phyloP scores from a whole-genome alignment of 2,888 invertebrate species.

The Leptinotarsa peninsularis region DNA sequence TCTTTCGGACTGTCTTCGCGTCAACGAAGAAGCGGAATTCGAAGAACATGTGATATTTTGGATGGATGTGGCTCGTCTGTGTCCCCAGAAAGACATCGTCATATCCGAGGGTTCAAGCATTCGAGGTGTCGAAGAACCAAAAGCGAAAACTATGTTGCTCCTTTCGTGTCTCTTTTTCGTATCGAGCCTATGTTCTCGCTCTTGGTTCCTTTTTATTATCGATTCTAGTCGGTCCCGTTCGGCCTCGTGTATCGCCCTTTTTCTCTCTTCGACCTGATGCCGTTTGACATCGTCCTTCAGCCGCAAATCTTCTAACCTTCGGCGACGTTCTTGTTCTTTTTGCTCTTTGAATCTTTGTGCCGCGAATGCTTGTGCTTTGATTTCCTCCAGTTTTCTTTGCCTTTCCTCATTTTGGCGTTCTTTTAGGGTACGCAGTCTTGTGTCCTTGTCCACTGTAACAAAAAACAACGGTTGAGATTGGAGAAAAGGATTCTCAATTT shows the following conservation, averaged over 20 bases:
- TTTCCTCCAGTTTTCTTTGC: slow-evolving; percentile 88
- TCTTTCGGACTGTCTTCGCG: slow-evolving; percentile 86
- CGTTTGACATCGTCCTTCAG: slow-evolving; percentile 80
- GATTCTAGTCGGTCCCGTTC: slow-evolving; percentile 89
- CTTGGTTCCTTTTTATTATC: slow-evolving; percentile 83
- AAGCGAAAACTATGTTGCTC: slow-evolving; percentile 83
- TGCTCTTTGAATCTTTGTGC: slow-evolving; percentile 91
- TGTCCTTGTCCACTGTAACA: slow-evolving; percentile 70
- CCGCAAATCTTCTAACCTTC: slow-evolving; percentile 85
- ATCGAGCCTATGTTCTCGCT: slow-evolving; percentile 71
- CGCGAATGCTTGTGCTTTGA: slow-evolving; percentile 88
- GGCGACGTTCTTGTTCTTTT: slow-evolving; percentile 85
- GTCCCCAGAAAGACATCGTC: slow-evolving; percentile 85
- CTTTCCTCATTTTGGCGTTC: slow-evolving; percentile 92
- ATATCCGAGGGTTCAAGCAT: slow-evolving; percentile 86
- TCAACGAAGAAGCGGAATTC: slow-evolving; percentile 70
- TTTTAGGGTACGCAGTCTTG: slow-evolving; percentile 80
- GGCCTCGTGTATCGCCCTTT: slow-evolving; percentile 89
- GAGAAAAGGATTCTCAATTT: not conserved
- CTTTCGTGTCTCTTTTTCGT: slow-evolving; percentile 83
- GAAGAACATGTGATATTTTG: slow-evolving; percentile 86
- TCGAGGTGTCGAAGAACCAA: slow-evolving; percentile 91
- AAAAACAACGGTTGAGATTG: not conserved
- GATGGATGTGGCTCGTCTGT: slow-evolving; percentile 89
- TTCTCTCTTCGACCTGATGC: slow-evolving; percentile 85